Percentiles rank a stretch among this genome's conserved stretches.
phyloP scores from a whole-genome alignment of 2,113 vertebrate genomes.

The Burhinus bistriatus region DNA sequence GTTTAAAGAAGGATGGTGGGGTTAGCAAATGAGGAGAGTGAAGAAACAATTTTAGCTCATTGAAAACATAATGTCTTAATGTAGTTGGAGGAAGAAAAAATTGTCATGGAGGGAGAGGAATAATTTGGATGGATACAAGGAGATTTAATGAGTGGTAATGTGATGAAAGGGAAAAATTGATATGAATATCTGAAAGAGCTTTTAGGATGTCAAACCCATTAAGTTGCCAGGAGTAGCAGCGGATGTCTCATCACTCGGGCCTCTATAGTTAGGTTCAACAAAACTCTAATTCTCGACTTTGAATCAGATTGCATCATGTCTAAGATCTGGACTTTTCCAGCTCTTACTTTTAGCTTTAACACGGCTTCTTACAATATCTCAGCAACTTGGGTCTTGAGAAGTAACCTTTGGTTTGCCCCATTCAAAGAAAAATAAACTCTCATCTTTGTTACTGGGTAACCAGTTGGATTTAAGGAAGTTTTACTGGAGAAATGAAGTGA shows the following conservation, averaged over 20 bases:
- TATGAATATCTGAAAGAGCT: background rate
- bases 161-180: background rate
- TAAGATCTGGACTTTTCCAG: background rate
- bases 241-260: background rate
- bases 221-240: background rate
- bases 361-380: background rate
- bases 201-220: background rate
- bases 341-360: background rate
- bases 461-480: background rate
- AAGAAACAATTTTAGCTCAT: background rate
- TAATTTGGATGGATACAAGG: background rate
- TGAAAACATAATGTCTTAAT: background rate
- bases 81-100: background rate
- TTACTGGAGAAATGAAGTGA: background rate
- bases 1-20: background rate
- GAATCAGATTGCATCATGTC: background rate
- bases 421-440: background rate
- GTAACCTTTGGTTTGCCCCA: background rate
- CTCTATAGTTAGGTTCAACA: background rate
- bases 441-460: background rate
- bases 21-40: background rate
- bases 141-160: background rate
- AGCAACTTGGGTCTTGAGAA: background rate
- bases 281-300: background rate
- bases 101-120: background rate